Evolutionary conservation across 2,888 invertebrate species (phyloP).

Genomic region (Drosophila lutescens): DNA sequence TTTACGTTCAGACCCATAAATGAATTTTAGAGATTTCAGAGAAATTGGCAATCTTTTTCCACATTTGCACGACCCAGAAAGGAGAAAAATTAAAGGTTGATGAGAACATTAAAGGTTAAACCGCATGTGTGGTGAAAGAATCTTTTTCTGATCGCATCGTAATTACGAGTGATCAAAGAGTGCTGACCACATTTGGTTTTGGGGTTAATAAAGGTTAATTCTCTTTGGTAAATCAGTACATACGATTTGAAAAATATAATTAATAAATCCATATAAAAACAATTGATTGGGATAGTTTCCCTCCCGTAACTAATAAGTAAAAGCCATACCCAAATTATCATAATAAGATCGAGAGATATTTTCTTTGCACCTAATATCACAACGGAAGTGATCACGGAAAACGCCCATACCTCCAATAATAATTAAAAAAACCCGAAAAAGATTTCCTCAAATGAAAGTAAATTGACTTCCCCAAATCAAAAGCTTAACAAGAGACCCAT

Average conservation of each 20-base stretch:
- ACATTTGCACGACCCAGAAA: constrained; percentile 7
- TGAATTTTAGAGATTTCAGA: not conserved
- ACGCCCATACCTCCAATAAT: constrained; percentile 38
- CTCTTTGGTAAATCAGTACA: not conserved
- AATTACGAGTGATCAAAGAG: constrained; percentile 8
- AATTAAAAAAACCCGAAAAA: constrained; percentile 33
- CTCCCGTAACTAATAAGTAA: not conserved
- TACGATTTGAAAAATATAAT: not conserved
- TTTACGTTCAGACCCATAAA: constrained; percentile 3
- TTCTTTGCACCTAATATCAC: constrained; percentile 2
- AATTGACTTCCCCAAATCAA: constrained; percentile 53
- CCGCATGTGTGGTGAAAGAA: constrained; percentile 22
- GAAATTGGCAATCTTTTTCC: constrained; percentile 24
- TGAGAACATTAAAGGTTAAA: constrained; percentile 32
- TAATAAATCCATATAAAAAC: not conserved
- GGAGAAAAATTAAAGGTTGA: constrained; percentile 15
- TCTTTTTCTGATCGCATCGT: not conserved
- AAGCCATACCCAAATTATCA: not conserved
- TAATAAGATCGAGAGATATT: constrained; percentile 4
- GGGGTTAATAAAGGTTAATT: constrained; percentile 33
- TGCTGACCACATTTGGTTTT: constrained; percentile 17
- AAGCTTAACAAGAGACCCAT: constrained; percentile 35
- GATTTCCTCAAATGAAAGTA: constrained; percentile 64
- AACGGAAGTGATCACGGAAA: constrained; percentile 59
- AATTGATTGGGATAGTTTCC: not conserved